Conservation (phyloP, 2,797 vertebrate species). For the Bovichtus diacanthus region DNA sequence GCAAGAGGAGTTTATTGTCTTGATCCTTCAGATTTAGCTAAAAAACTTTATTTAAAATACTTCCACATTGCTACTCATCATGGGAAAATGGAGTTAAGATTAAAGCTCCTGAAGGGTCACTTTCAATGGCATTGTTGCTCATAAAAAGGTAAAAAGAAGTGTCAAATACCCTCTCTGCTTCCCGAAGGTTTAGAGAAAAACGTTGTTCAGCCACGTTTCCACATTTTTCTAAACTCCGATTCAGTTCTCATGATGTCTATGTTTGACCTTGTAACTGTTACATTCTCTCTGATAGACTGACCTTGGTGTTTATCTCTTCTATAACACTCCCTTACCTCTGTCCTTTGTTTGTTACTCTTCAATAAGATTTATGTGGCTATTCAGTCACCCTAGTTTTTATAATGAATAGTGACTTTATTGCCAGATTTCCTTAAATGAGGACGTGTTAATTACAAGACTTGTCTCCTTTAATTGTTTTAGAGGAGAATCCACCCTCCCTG, state of each 20-base stretch:
- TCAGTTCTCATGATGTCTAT: slow-evolving; percentile 47
- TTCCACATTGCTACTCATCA: background rate
- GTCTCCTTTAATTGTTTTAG: slow-evolving; percentile 42
- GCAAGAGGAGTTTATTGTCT: background rate
- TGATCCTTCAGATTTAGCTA: background rate
- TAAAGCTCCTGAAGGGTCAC: background rate
- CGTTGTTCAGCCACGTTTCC: background rate
- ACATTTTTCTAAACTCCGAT: slow-evolving; percentile 13
- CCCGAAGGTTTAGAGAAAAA: background rate
- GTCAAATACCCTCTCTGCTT: slow-evolving; percentile 3
- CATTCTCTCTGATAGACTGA: slow-evolving; percentile 49
- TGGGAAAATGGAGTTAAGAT: background rate
- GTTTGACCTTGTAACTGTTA: slow-evolving; percentile 55
- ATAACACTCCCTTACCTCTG: slow-evolving; percentile 54
- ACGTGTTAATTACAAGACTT: slow-evolving; percentile 1
- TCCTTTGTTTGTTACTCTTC: slow-evolving; percentile 41
- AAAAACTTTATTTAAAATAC: background rate
- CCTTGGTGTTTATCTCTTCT: slow-evolving; percentile 70
- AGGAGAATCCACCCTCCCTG: slow-evolving; percentile 16
- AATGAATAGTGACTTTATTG: slow-evolving; percentile 5
- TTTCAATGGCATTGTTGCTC: background rate
- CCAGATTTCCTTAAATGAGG: background rate
- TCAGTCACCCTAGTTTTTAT: background rate
- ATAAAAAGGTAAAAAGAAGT: background rate
- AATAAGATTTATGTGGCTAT: slow-evolving; percentile 12